phyloP scores from a whole-genome alignment of 2,113 vertebrate genomes.

The Heptranchias perlo region DNA sequence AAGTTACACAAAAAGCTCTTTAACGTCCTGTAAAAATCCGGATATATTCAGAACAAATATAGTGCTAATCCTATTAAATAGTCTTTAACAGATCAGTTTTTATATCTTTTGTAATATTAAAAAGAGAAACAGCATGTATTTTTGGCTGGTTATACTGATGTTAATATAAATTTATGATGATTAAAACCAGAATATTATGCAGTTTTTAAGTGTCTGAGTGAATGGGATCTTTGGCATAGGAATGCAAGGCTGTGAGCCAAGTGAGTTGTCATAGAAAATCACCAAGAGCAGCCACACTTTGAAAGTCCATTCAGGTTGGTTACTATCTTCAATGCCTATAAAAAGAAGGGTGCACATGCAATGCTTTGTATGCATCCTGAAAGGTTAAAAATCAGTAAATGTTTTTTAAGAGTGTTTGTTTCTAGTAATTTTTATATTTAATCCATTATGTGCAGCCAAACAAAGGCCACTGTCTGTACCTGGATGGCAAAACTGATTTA shows the following conservation, averaged over 20 bases:
- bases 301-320: neutral
- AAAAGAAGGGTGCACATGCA: neutral
- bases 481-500: neutral
- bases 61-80: conserved; percentile 10
- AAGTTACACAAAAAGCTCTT: conserved; percentile 12
- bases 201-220: neutral
- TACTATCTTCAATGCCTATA: neutral
- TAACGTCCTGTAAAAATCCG: conserved; percentile 13
- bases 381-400: neutral
- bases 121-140: neutral
- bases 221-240: neutral
- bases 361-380: neutral
- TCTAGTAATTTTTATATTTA: neutral
- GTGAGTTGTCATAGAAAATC: neutral
- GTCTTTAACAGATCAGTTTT: conserved; percentile 12
- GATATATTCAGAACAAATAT: conserved; percentile 4
- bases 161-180: neutral
- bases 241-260: neutral
- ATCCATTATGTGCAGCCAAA: neutral
- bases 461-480: neutral
- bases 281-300: neutral
- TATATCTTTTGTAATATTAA: conserved; percentile 25
- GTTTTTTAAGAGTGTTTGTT: neutral
- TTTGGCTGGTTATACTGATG: neutral
- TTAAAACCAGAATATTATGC: neutral